phyloP scores from a whole-genome alignment of 2,113 vertebrate genomes.

The Chauna torquata region DNA sequence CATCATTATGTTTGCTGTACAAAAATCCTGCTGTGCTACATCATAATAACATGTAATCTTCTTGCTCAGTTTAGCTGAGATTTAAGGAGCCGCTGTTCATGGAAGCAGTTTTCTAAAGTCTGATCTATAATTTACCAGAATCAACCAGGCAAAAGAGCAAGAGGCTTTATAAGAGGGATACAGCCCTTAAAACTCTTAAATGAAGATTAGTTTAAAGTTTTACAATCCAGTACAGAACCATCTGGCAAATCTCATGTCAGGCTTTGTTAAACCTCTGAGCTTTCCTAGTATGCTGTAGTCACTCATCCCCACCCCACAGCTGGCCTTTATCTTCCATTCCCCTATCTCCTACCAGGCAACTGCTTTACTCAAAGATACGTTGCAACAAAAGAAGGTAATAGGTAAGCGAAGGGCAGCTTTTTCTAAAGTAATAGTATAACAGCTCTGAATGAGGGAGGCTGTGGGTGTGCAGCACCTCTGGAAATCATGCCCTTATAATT shows the following conservation, averaged over 20 bases:
- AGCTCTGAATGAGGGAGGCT: neutral
- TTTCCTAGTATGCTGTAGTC: neutral
- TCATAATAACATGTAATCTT: conserved; percentile 83
- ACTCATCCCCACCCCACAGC: neutral
- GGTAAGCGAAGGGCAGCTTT: neutral
- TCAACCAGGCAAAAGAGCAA: conserved; percentile 79
- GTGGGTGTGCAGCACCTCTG: neutral
- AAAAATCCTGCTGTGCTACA: conserved; percentile 76
- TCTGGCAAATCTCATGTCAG: conserved; percentile 74
- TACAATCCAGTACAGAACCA: conserved; percentile 73
- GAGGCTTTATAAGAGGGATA: conserved; percentile 75
- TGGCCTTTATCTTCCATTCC: neutral
- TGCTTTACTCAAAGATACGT: neutral
- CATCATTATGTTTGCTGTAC: conserved; percentile 78
- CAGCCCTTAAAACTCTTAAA: conserved; percentile 82
- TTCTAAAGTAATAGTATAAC: fast-evolving
- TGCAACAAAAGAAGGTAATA: neutral
- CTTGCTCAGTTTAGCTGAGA: conserved; percentile 80
- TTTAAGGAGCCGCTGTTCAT: conserved; percentile 76
- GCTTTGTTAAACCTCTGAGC: conserved; percentile 73
- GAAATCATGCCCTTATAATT: neutral
- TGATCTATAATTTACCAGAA: conserved; percentile 82
- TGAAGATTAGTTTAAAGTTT: conserved; percentile 82
- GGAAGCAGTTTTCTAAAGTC: conserved; percentile 76
- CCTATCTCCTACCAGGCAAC: neutral